Evolutionary conservation across 2,113 vertebrate genomes (phyloP).

Genomic region (Scolopax mira): DNA sequence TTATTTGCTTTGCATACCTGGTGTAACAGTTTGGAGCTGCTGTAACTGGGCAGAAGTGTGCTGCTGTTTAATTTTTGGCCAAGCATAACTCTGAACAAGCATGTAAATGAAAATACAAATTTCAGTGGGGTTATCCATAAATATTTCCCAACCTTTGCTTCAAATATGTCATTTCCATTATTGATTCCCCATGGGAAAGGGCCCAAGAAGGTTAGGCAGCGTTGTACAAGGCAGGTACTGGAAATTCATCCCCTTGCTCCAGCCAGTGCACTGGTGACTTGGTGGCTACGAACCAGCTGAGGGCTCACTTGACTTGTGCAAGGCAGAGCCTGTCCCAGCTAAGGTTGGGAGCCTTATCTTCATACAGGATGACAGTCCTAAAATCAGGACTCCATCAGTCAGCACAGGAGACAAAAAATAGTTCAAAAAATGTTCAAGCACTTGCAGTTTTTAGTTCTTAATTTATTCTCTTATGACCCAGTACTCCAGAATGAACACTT

Average conservation of each 20-base stretch:
- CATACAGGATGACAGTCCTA: not conserved
- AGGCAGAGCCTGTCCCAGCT: not conserved
- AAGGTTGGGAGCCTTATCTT: not conserved
- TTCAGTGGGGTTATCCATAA: not conserved
- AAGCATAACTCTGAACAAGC: not conserved
- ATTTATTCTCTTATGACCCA: not conserved
- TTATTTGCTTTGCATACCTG: not conserved
- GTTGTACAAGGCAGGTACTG: not conserved
- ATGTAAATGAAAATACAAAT: not conserved
- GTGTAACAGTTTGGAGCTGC: not conserved
- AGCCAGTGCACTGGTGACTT: not conserved
- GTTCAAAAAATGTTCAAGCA: not conserved
- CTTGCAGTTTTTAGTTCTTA: not conserved
- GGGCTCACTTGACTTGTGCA: not conserved
- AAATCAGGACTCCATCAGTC: not conserved
- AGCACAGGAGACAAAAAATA: not conserved
- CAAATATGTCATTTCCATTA: not conserved
- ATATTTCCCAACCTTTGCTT: not conserved
- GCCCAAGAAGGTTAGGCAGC: not conserved
- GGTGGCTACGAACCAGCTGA: rapidly evolving
- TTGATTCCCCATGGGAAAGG: not conserved
- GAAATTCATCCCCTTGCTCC: not conserved
- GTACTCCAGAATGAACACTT: not conserved
- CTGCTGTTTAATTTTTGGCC: not conserved
- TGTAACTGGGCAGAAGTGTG: not conserved